Conservation (phyloP, 2,797 vertebrate species). For the Gephyroberyx darwinii region DNA sequence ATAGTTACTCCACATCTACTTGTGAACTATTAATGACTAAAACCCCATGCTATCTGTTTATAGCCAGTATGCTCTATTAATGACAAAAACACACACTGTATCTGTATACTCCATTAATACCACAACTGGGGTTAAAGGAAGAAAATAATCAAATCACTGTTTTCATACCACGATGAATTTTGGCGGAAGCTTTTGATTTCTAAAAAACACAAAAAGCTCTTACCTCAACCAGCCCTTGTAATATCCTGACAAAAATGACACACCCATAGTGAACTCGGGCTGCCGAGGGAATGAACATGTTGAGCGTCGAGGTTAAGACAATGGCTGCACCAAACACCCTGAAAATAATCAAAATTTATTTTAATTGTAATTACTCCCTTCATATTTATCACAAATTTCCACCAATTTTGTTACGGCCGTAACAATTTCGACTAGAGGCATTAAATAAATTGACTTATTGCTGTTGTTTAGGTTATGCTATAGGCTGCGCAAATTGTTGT, state of each 20-base stretch:
- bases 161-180: not conserved
- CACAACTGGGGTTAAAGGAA: not conserved
- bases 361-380: not conserved
- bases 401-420: too few species aligned
- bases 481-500: too few species aligned
- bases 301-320: conserved; percentile 91
- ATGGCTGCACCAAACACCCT: conserved; percentile 97
- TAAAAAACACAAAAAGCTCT: conserved; percentile 22
- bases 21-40: not conserved
- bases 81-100: not conserved
- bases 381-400: not conserved
- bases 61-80: not conserved
- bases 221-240: conserved; percentile 98
- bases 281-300: conserved; percentile 97
- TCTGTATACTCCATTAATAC: too few species aligned
- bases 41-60: not conserved
- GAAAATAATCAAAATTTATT: conserved; percentile 53
- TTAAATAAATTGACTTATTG: not conserved
- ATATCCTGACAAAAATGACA: conserved; percentile 95
- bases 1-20: conserved; percentile 20
- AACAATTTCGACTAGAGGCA: not conserved
- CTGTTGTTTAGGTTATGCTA: not conserved
- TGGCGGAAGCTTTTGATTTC: too few species aligned
- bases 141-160: not conserved
- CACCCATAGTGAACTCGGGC: conserved; percentile 93